A percentile compares a stretch with the other conserved stretches of the same genome.
Conservation (phyloP, 1,140 invertebrate genomes). For the Sipha flava region DNA sequence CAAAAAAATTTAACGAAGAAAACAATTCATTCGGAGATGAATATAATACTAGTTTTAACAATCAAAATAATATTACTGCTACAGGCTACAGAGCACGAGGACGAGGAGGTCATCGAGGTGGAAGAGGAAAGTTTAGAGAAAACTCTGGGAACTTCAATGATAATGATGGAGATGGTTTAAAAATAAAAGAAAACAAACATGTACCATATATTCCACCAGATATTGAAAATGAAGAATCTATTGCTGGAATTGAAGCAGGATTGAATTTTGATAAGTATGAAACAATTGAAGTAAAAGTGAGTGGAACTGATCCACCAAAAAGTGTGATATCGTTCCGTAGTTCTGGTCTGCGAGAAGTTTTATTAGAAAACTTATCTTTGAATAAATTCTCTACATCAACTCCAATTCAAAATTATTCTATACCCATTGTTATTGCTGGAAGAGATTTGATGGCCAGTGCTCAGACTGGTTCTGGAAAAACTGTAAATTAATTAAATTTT, state of each 20-base stretch:
- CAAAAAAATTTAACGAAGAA: background rate
- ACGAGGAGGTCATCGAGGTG: slow-evolving; percentile 61
- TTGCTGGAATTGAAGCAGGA: slow-evolving; percentile 56
- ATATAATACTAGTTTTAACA: background rate
- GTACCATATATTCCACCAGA: background rate
- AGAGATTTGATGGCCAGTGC: slow-evolving; percentile 94
- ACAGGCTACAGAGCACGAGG: background rate
- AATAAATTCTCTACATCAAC: slow-evolving; percentile 79
- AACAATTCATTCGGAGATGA: background rate
- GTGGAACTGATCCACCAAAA: slow-evolving; percentile 56
- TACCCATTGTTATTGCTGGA: slow-evolving; percentile 68
- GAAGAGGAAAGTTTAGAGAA: slow-evolving; percentile 57
- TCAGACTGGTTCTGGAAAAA: slow-evolving; percentile 96
- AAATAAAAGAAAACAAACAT: background rate
- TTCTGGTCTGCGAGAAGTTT: slow-evolving; percentile 54
- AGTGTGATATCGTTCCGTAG: slow-evolving; percentile 62
- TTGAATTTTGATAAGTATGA: slow-evolving; percentile 66
- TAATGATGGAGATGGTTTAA: background rate
- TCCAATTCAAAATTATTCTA: slow-evolving; percentile 83
- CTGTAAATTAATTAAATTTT: slow-evolving; percentile 45
- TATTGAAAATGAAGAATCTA: background rate
- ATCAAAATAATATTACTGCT: background rate
- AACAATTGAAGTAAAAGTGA: slow-evolving; percentile 45
- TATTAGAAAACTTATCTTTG: slow-evolving; percentile 70
- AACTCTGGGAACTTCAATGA: slow-evolving; percentile 30